Conservation (phyloP, 2,888 invertebrate genomes). For the Sphaerophoria taeniata region DNA sequence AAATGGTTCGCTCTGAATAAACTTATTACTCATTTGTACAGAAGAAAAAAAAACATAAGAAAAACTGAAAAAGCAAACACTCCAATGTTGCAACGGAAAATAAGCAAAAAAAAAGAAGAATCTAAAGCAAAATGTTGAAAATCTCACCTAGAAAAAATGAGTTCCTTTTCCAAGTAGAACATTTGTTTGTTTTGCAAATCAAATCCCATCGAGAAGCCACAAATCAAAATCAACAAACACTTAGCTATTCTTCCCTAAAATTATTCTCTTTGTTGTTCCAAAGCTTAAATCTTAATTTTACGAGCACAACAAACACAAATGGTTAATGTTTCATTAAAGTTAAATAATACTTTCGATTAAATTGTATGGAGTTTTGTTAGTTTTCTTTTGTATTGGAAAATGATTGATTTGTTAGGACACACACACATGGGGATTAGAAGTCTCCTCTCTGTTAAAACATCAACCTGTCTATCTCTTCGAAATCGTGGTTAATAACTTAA, state of each 20-base stretch:
- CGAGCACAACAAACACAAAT: conserved; percentile 61
- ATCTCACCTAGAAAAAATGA: conserved; percentile 49
- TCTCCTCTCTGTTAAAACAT: neutral
- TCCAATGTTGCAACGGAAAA: too few relatives aligned
- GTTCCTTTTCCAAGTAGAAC: conserved; percentile 24
- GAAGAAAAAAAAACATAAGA: too few relatives aligned
- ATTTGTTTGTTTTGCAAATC: conserved; percentile 18
- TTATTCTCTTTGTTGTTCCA: conserved; percentile 10
- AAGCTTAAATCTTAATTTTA: conserved; percentile 55
- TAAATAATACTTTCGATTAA: conserved; percentile 63
- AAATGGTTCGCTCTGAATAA: too few relatives aligned
- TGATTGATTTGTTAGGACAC: conserved; percentile 19
- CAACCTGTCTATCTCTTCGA: neutral
- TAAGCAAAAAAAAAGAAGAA: neutral
- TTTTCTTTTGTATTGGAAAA: conserved; percentile 1
- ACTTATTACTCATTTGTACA: too few relatives aligned
- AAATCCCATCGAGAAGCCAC: conserved; percentile 9
- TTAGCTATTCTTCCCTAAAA: conserved; percentile 22
- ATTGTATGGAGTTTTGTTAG: neutral
- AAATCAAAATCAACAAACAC: neutral
- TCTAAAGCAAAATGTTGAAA: neutral
- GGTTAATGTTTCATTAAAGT: conserved; percentile 29
- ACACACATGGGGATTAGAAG: conserved; percentile 4
- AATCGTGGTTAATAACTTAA: conserved; percentile 13
- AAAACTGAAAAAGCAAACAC: too few relatives aligned